Base-by-base conservation (phyloP, 2,113 vertebrate species). In the Mormoops blainvillei region DNA sequence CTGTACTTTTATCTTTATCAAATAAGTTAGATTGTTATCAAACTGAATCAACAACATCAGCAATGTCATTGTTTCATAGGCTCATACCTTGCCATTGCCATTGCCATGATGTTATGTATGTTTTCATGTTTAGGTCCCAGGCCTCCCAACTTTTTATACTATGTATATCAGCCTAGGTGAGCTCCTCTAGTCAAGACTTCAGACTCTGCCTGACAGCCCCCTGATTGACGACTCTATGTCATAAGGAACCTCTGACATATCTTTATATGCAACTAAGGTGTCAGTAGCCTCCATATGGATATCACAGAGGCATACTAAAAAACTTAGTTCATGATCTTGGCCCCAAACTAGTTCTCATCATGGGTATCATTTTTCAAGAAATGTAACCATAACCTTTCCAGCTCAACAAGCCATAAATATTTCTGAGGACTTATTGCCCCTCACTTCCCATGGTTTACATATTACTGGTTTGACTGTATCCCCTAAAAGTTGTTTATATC, bases 261-360 rank as follows among this genome's bases (percentile, higher is more conserved):
- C 4, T 56, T 33, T 19, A 12, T 3, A 12, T 2, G 7, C 10
- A 20, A 20, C 38, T 15, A 0, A 41, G 12, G n/a, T n/a, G 14
- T 7, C 13, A 8, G 13, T 2, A 50, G 58, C 3, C 20, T 58
- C 3, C 11, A 26, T 3, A 0, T 2, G 31, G 22, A 7, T 3
- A 7, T 67, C 7, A 54, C 19, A 11, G 38, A 73, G 9, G 10
- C 48, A 19, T 20, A 19, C n/a, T 74, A 2, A 41, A 58, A 74
- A 58, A n/a, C 16, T n/a, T 61, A 43, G 48, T 18, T 52, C 33
- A 2, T 12, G 6, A 7, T 24, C 22, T 89, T 38, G 18, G 1
- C 48, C 14, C 76, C 10, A 54, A 54, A 19, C 2, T 26, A 7
- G 28, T 61, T 48, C 4, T 78, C 14, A 38, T 8, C 14, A n/a